phyloP scores from a whole-genome alignment of 2,113 vertebrate species.

The Pitta sordida region DNA sequence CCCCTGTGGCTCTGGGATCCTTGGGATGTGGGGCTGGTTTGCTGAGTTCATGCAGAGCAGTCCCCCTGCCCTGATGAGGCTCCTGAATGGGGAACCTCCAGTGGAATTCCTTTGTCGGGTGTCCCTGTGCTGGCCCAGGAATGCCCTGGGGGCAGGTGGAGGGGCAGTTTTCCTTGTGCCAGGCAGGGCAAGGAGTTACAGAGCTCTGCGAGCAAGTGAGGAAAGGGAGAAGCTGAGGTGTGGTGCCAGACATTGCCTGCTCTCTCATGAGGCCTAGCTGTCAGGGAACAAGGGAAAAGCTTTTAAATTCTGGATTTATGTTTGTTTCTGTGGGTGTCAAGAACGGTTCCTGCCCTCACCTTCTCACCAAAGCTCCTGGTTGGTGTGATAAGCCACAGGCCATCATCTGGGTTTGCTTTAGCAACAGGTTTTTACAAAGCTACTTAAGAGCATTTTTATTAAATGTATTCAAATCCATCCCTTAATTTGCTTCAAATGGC shows the following conservation, averaged over 20 bases:
- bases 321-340: background rate
- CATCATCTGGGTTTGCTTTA: background rate
- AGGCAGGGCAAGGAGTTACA: background rate
- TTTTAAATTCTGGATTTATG: background rate
- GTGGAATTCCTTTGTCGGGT: too few relatives aligned
- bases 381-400: background rate
- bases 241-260: background rate
- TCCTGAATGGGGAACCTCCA: too few relatives aligned
- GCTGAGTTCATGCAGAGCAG: background rate
- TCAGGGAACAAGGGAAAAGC: background rate
- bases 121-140: background rate
- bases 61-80: too few relatives aligned
- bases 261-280: background rate
- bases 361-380: background rate
- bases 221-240: background rate
- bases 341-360: background rate
- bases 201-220: background rate
- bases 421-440: background rate
- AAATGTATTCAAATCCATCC: accelerated
- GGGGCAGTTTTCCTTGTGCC: background rate
- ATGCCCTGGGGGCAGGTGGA: background rate
- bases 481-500: background rate
- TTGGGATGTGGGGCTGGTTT: too few relatives aligned
- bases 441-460: background rate
- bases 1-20: background rate